A percentile compares a stretch with the other conserved stretches of the same genome.
These are phyloP conservation scores for Paedocypris micromegethes DNA, from an alignment of 2,797 vertebrate species.

Conservation along the genomic window DNA sequence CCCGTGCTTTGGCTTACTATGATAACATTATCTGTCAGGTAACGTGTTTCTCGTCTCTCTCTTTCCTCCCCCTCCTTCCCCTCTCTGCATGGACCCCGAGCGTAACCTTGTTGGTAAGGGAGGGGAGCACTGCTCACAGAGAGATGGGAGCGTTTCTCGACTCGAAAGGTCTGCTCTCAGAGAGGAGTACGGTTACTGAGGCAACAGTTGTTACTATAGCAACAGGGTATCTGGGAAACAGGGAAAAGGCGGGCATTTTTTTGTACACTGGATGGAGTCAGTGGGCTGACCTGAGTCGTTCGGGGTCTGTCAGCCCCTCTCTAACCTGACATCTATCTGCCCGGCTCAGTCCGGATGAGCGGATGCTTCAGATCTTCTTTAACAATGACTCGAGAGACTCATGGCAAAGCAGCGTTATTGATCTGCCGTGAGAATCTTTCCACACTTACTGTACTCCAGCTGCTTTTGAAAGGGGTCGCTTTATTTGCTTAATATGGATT, in stretches of 20 bases:
- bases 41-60: constrained; percentile 79
- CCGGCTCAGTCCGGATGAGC: neutral
- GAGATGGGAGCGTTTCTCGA: constrained; percentile 35
- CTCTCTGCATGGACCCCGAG: constrained; percentile 65
- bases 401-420: constrained; percentile 26
- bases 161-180: constrained; percentile 47
- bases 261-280: neutral
- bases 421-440: constrained; percentile 9
- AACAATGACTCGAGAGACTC: constrained; percentile 12
- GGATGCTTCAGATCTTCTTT: constrained; percentile 11
- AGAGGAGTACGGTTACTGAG: constrained; percentile 22
- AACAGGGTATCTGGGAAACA: constrained; percentile 40
- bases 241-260: constrained; percentile 11
- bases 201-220: constrained; percentile 45
- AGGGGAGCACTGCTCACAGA: constrained; percentile 12
- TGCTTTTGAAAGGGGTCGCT: no score
- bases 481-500: no score
- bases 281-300: constrained; percentile 16
- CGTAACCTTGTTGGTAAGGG: constrained; percentile 44
- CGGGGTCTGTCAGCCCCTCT: constrained; percentile 16
- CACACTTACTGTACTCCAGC: no score
- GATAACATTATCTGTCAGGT: constrained; percentile 91
- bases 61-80: constrained; percentile 48
- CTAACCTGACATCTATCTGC: constrained; percentile 10
- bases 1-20: constrained; percentile 86